A percentile compares a stretch with the other conserved stretches of the same genome.
Evolutionary conservation across 2,888 invertebrate genomes (phyloP).

Genomic region (Xestoiulus laeticollis): DNA sequence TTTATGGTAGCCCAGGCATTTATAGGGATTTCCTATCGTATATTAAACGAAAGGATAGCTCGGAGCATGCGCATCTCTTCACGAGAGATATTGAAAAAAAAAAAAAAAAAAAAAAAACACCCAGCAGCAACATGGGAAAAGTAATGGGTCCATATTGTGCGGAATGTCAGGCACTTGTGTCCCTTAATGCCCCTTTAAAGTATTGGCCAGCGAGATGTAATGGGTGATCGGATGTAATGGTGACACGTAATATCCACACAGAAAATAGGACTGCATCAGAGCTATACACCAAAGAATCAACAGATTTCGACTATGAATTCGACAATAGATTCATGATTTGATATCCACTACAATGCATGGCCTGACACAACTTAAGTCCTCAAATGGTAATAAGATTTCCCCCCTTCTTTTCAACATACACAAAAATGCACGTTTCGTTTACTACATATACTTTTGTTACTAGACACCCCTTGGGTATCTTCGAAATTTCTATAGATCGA

Average conservation of each 20-base stretch:
- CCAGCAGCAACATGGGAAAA: constrained; percentile 5
- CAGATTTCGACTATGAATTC: constrained; percentile 12
- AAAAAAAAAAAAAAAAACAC: constrained; percentile 2
- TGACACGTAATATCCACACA: not conserved
- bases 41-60: not conserved
- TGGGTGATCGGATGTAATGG: not conserved
- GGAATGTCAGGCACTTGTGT: constrained; percentile 37
- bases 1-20: constrained; percentile 28
- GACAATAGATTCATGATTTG: not conserved
- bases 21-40: constrained; percentile 41
- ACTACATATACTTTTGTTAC: not conserved
- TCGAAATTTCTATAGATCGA: not conserved
- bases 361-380: not conserved
- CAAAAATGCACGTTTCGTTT: not conserved
- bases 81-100: not conserved
- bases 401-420: not conserved
- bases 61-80: not conserved
- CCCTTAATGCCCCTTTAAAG: constrained; percentile 35
- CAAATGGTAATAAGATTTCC: not conserved
- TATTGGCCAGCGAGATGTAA: constrained; percentile 36
- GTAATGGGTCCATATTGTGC: constrained; percentile 27
- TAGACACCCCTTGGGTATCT: not conserved
- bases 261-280: not conserved
- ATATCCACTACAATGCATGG: not conserved
- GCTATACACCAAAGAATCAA: not conserved